These are phyloP conservation scores for Typhlichthys eigenmanni DNA, from an alignment of 2,797 vertebrate genomes.

Conservation along the genomic window DNA sequence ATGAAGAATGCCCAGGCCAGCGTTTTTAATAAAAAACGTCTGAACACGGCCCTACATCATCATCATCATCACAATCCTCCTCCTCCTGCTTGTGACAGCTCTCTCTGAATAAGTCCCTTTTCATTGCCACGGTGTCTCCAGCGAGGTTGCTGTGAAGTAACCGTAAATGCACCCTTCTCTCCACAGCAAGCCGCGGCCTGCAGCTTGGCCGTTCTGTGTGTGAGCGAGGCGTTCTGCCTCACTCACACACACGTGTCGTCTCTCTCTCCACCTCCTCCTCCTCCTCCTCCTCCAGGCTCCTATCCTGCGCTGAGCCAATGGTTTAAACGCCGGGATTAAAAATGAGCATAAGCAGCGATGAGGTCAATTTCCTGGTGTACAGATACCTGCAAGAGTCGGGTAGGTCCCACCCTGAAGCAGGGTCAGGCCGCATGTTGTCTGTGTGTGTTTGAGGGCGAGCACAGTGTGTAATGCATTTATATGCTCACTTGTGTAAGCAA, in stretches of 20 bases:
- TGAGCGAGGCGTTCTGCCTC: neutral
- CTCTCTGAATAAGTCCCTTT: constrained; percentile 16
- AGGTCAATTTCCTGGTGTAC: constrained; percentile 99
- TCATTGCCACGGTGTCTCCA: constrained; percentile 10
- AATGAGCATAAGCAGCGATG: constrained; percentile 99
- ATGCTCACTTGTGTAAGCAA: too few species aligned
- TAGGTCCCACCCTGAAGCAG: constrained; percentile 51
- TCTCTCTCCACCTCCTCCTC: constrained; percentile 22
- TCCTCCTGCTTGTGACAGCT: neutral
- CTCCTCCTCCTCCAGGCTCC: constrained; percentile 81
- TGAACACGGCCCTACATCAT: too few species aligned
- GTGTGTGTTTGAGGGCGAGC: too few species aligned
- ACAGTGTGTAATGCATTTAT: too few species aligned
- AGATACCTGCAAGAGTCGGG: constrained; percentile 99
- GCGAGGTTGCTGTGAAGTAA: constrained; percentile 3
- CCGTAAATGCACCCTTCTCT: neutral
- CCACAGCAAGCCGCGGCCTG: neutral
- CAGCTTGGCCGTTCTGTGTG: constrained; percentile 1
- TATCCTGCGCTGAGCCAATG: constrained; percentile 96
- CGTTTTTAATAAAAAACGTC: too few species aligned
- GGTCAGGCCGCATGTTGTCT: too few species aligned
- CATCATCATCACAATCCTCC: constrained; percentile 2
- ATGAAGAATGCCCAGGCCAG: too few species aligned
- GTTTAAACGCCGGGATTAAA: constrained; percentile 99
- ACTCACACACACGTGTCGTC: constrained; percentile 18